Conservation (phyloP, 2,113 vertebrate genomes). For the crab-eating macaque (Macaca fascicularis) region T2T-MFA8v1.1 NC_088380.1:58263501-58264000, state of each 20-base stretch:
- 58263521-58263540: neutral
- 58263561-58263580: neutral
- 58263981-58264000: neutral
- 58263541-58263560: neutral
- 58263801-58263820: neutral
- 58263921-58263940: neutral
- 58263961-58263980: neutral
- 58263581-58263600: neutral
- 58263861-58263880: neutral
- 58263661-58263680: neutral
- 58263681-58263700: neutral
- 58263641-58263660: neutral
- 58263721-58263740: neutral
- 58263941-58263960: neutral
- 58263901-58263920: neutral
- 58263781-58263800: neutral
- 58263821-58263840: neutral
- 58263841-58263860: neutral
- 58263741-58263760: neutral
- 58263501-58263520: neutral
- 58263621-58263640: neutral
- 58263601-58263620: neutral
- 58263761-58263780: neutral
- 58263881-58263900: neutral
- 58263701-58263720: neutral